These are phyloP conservation scores for Helicoverpa armigera DNA, from an alignment of 1,140 invertebrate genomes.

Conservation along the genomic window DNA sequence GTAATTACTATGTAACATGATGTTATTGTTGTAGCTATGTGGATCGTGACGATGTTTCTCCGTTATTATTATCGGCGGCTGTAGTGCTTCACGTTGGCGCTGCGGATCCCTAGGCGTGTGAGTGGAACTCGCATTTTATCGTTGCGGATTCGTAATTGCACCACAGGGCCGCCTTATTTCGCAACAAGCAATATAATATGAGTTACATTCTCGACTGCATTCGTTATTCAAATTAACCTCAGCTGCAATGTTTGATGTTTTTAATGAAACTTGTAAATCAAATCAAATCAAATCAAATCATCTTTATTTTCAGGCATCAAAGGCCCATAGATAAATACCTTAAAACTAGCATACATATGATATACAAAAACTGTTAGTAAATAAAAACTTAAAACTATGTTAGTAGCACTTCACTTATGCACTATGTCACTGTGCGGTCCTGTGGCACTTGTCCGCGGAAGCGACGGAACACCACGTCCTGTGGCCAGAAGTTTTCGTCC, in stretches of 20 bases:
- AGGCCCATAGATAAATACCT: too few relatives aligned
- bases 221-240: conserved; percentile 18
- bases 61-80: conserved; percentile 1
- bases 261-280: conserved; percentile 1
- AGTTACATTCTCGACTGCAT: neutral
- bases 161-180: conserved; percentile 18
- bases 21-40: neutral
- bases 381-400: too few relatives aligned
- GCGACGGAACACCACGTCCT: too few relatives aligned
- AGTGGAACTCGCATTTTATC: conserved; percentile 30
- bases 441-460: too few relatives aligned
- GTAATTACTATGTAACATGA: conserved; percentile 25
- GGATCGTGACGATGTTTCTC: neutral
- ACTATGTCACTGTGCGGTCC: too few relatives aligned
- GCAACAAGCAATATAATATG: conserved; percentile 2
- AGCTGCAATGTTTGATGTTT: conserved; percentile 3
- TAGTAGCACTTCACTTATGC: too few relatives aligned
- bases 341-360: too few relatives aligned
- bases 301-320: too few relatives aligned
- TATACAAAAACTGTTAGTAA: too few relatives aligned
- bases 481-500: too few relatives aligned
- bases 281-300: too few relatives aligned
- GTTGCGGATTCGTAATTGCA: conserved; percentile 37
- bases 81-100: neutral
- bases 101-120: conserved; percentile 3